phyloP scores from a whole-genome alignment of 2,888 invertebrate species.

The Bruchidius siliquastri region DNA sequence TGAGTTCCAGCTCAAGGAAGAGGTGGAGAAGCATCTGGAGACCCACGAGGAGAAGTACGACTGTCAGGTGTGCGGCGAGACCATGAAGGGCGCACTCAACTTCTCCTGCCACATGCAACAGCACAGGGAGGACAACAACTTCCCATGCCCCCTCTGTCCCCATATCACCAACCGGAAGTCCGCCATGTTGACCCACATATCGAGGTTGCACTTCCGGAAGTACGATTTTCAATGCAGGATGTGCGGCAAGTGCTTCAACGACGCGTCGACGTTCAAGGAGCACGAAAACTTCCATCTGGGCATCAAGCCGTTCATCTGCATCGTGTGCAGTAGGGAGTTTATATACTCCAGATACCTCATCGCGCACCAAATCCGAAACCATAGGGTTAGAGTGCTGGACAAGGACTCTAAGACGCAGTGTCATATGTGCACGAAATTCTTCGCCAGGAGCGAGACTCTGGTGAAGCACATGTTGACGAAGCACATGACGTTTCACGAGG shows the following conservation, averaged over 20 bases:
- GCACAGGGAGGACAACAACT: slow-evolving; percentile 32
- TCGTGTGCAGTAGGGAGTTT: slow-evolving; percentile 47
- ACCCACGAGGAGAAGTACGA: slow-evolving; percentile 38
- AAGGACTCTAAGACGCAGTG: slow-evolving; percentile 45
- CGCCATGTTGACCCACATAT: slow-evolving; percentile 30
- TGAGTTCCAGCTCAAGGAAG: slow-evolving; percentile 28
- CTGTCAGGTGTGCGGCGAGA: slow-evolving; percentile 33
- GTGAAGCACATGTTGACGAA: slow-evolving; percentile 46
- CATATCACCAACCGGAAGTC: slow-evolving; percentile 28
- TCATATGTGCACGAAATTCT: slow-evolving; percentile 35
- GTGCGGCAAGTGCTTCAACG: slow-evolving; percentile 51
- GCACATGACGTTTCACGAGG: slow-evolving; percentile 33
- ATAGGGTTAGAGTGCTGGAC: slow-evolving; percentile 40
- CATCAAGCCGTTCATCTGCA: slow-evolving; percentile 44
- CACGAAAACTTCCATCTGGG: slow-evolving; percentile 46
- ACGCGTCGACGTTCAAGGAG: slow-evolving; percentile 45
- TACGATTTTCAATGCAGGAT: slow-evolving; percentile 47
- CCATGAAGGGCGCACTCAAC: slow-evolving; percentile 33
- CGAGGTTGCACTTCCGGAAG: slow-evolving; percentile 30
- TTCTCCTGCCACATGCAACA: slow-evolving; percentile 35
- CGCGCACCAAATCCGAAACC: slow-evolving; percentile 34
- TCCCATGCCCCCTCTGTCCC: slow-evolving; percentile 32
- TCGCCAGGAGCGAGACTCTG: slow-evolving; percentile 36
- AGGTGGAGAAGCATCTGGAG: slow-evolving; percentile 31
- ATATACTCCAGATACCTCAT: slow-evolving; percentile 34